These are phyloP conservation scores for Gadus macrocephalus DNA, from an alignment of 2,113 vertebrate genomes.

Conservation along the genomic window DNA sequence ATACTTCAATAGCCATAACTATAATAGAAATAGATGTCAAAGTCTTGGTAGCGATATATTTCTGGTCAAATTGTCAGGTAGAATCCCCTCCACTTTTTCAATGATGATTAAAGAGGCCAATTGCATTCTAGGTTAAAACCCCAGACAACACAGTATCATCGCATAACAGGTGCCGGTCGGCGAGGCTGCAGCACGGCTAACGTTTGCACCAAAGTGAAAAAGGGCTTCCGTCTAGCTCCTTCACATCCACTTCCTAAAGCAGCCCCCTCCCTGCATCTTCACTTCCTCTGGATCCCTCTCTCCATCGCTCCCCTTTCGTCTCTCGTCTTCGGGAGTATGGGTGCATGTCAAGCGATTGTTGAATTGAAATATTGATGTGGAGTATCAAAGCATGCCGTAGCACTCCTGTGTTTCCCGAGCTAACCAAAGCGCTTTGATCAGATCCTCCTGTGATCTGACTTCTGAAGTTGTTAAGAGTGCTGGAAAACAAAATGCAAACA, in stretches of 20 bases:
- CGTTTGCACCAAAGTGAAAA: constrained; percentile 37
- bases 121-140: too few species aligned
- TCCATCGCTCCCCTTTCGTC: constrained; percentile 52
- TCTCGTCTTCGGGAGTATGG: constrained; percentile 72
- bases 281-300: constrained; percentile 39
- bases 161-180: too few species aligned
- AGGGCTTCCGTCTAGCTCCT: constrained; percentile 36
- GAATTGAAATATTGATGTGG: constrained; percentile 84
- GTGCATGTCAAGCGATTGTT: constrained; percentile 81
- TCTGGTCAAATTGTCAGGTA: too few species aligned
- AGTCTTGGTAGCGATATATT: too few species aligned
- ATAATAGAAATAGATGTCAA: too few species aligned
- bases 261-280: constrained; percentile 13
- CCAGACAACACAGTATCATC: too few species aligned
- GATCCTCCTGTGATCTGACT: constrained; percentile 80
- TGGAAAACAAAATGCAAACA: constrained; percentile 83
- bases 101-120: too few species aligned
- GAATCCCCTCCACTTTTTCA: too few species aligned
- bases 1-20: too few species aligned
- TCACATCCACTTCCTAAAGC: constrained; percentile 29
- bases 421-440: constrained; percentile 81
- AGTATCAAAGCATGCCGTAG: constrained; percentile 80
- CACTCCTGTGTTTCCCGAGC: constrained; percentile 80
- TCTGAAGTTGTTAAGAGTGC: constrained; percentile 83
- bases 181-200: constrained; percentile 3